Evolutionary conservation across 2,113 vertebrate genomes (phyloP).

Genomic region (Sceloporus tristichus): DNA sequence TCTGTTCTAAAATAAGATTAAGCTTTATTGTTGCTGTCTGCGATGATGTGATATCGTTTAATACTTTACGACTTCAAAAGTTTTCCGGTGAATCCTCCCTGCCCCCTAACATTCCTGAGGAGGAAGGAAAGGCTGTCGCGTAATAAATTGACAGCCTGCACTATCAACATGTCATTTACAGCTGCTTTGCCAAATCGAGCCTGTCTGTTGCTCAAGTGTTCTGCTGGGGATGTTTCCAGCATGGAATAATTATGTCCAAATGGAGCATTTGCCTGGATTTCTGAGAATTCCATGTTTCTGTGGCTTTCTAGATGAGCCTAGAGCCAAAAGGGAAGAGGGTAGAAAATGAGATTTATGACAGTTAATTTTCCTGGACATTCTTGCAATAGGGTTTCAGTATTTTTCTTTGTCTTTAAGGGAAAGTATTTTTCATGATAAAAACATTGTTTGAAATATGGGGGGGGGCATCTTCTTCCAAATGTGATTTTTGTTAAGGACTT

Average conservation of each 20-base stretch:
- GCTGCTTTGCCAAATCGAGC: not conserved
- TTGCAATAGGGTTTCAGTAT: not conserved
- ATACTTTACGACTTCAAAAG: constrained; percentile 1
- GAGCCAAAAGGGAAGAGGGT: not conserved
- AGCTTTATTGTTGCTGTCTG: not conserved
- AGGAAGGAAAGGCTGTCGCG: not conserved
- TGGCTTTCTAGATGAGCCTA: not conserved
- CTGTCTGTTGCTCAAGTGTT: not conserved
- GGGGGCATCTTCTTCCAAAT: not conserved
- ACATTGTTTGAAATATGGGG: not conserved
- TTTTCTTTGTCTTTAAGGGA: not conserved
- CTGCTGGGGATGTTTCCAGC: not conserved
- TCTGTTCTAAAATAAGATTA: not conserved
- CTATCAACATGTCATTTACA: constrained; percentile 22
- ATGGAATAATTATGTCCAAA: not conserved
- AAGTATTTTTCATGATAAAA: not conserved
- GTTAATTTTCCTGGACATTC: not conserved
- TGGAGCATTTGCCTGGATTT: not conserved
- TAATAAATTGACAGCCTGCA: constrained; percentile 10
- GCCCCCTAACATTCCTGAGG: not conserved
- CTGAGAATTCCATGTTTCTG: not conserved
- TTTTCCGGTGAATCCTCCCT: not conserved
- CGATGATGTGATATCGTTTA: not conserved
- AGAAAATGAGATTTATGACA: not conserved
- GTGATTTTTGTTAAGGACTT: not conserved